Conservation (phyloP, 2,113 vertebrate species). For the Labeo rohita region DNA sequence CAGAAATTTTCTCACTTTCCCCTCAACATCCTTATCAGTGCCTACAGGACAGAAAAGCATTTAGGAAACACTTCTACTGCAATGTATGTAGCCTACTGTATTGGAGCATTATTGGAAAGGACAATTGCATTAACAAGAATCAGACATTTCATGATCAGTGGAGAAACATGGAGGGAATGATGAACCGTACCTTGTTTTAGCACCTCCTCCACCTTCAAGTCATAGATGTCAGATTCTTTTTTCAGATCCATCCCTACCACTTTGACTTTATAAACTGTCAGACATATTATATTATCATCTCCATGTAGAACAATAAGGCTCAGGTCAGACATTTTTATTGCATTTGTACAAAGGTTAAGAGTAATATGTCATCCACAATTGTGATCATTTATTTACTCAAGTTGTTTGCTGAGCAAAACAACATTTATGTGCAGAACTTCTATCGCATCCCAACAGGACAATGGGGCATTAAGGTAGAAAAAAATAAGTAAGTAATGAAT, state of each 20-base stretch:
- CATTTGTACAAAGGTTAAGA: not conserved
- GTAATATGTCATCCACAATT: too few relatives aligned
- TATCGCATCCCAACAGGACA: not conserved
- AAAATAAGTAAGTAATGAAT: not conserved
- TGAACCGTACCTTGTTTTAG: slow-evolving; percentile 69
- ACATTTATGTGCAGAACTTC: not conserved
- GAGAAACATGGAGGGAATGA: not conserved
- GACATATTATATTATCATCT: not conserved
- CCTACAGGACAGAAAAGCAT: slow-evolving; percentile 54
- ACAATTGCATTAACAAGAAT: not conserved
- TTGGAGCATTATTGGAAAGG: not conserved
- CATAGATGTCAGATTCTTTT: slow-evolving; percentile 59
- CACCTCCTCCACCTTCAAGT: slow-evolving; percentile 49
- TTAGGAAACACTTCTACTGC: not conserved
- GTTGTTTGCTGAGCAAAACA: too few relatives aligned
- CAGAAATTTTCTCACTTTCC: slow-evolving; percentile 59
- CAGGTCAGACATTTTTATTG: not conserved
- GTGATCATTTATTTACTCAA: too few relatives aligned
- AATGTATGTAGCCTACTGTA: not conserved
- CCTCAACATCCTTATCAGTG: slow-evolving; percentile 52
- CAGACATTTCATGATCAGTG: not conserved
- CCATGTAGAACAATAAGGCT: not conserved
- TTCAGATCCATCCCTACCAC: too few relatives aligned
- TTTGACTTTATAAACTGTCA: too few relatives aligned
- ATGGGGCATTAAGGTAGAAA: not conserved